A percentile compares a stretch with the other conserved stretches of the same genome.
phyloP scores from a whole-genome alignment of 2,888 invertebrate genomes.

The Drosophila pullipes region DNA sequence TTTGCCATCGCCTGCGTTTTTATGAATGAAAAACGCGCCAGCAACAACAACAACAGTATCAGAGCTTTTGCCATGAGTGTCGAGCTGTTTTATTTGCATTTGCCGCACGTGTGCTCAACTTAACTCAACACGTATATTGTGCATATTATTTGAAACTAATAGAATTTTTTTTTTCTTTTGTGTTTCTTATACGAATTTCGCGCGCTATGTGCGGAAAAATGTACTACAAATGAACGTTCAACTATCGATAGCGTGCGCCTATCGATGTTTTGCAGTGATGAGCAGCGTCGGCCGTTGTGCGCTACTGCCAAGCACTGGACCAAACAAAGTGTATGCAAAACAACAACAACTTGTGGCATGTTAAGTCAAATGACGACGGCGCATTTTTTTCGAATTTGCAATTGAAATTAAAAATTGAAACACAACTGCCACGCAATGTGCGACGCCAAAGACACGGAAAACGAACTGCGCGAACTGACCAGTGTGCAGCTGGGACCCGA shows the following conservation, averaged over 20 bases:
- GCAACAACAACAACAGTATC: constrained; percentile 23
- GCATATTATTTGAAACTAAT: not conserved
- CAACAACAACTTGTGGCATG: constrained; percentile 58
- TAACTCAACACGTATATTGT: not conserved
- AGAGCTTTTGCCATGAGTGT: constrained; percentile 36
- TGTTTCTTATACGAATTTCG: not conserved
- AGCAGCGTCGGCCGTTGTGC: not conserved
- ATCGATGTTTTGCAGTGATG: constrained; percentile 48
- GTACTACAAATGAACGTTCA: constrained; percentile 43
- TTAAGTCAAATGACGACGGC: constrained; percentile 26
- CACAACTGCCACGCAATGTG: constrained; percentile 19
- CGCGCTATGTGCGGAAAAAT: constrained; percentile 13
- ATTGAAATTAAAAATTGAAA: not conserved
- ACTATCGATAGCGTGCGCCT: constrained; percentile 10
- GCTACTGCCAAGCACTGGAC: constrained; percentile 15
- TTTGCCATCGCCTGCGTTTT: constrained; percentile 53
- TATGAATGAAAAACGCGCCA: constrained; percentile 67
- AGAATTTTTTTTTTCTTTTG: not conserved
- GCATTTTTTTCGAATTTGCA: constrained; percentile 28
- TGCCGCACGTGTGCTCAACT: not conserved
- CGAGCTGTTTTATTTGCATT: not conserved
- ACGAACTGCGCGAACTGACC: constrained; percentile 16
- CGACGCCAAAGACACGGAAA: constrained; percentile 17
- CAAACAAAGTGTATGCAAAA: constrained; percentile 13
- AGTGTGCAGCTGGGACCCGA: constrained; percentile 69